phyloP scores from a whole-genome alignment of 2,888 invertebrate genomes.

The Spisula subtruncata region DNA sequence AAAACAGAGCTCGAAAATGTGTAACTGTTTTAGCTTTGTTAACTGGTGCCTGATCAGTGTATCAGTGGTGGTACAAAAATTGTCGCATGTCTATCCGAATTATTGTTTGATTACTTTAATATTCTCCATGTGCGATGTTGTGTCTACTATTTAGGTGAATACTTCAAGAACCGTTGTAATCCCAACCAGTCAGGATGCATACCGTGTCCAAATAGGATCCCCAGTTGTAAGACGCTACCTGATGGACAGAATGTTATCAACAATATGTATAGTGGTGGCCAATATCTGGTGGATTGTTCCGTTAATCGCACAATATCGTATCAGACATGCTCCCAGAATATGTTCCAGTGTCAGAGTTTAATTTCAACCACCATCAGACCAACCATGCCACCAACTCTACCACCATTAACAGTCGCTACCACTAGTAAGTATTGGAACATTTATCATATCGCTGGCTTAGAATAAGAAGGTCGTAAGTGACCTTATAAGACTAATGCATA shows the following conservation, averaged over 20 bases:
- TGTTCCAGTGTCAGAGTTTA: not conserved
- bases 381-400: not conserved
- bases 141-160: slow-evolving; percentile 66
- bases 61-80: too few species aligned
- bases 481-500: too few species aligned
- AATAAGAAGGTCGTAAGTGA: too few species aligned
- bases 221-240: slow-evolving; percentile 67
- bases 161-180: slow-evolving; percentile 71
- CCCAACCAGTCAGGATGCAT: slow-evolving; percentile 60
- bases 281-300: slow-evolving; percentile 56
- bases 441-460: too few species aligned
- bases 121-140: too few species aligned
- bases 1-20: too few species aligned
- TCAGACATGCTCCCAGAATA: slow-evolving; percentile 51
- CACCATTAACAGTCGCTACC: not conserved
- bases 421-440: not conserved
- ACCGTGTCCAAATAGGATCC: slow-evolving; percentile 71
- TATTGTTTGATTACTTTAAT: too few species aligned
- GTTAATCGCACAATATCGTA: slow-evolving; percentile 59
- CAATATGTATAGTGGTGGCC: slow-evolving; percentile 58
- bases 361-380: not conserved
- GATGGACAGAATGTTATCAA: slow-evolving; percentile 65
- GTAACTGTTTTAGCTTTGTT: too few species aligned
- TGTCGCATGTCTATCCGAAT: too few species aligned
- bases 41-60: too few species aligned